These are phyloP conservation scores for Ceratina japonica DNA, from an alignment of 1,140 invertebrate species.

Conservation along the genomic window DNA sequence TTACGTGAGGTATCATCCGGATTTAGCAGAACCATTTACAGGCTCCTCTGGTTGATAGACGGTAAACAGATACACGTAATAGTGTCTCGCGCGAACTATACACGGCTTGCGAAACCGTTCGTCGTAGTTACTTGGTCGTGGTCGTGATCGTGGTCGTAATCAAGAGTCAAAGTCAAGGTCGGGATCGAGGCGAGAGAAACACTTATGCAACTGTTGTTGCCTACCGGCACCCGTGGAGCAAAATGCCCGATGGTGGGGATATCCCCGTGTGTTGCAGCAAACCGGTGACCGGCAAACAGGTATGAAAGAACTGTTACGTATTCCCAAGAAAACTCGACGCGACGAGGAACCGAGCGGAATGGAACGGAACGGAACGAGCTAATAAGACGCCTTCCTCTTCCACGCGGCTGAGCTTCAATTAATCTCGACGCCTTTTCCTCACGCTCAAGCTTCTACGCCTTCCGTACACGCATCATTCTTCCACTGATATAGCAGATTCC, in stretches of 20 bases:
- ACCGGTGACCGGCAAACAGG: conserved; percentile 45
- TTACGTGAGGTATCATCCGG: neutral
- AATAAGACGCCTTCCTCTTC: neutral
- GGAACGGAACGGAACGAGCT: neutral
- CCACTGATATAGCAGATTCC: too few relatives aligned
- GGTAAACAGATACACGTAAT: conserved; percentile 20
- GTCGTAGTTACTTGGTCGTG: conserved; percentile 52
- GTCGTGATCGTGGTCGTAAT: conserved; percentile 70
- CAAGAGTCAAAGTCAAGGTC: conserved; percentile 77
- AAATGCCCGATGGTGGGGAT: conserved; percentile 10
- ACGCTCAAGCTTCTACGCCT: neutral
- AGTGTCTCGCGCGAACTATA: conserved; percentile 8
- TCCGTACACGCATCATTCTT: too few relatives aligned
- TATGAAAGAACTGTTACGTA: conserved; percentile 58
- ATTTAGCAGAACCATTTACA: neutral
- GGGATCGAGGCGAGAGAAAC: conserved; percentile 65
- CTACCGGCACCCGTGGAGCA: conserved; percentile 36
- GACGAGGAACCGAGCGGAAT: neutral
- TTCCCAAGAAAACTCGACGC: conserved; percentile 40
- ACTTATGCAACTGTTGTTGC: conserved; percentile 69
- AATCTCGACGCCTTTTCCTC: neutral
- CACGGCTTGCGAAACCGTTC: conserved; percentile 65
- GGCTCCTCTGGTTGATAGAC: neutral
- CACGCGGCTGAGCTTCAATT: neutral
- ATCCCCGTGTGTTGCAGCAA: conserved; percentile 38